A percentile compares a stretch with the other conserved stretches of the same genome.
Conservation (phyloP, 2,113 vertebrate species). For the Sorex araneus region DNA sequence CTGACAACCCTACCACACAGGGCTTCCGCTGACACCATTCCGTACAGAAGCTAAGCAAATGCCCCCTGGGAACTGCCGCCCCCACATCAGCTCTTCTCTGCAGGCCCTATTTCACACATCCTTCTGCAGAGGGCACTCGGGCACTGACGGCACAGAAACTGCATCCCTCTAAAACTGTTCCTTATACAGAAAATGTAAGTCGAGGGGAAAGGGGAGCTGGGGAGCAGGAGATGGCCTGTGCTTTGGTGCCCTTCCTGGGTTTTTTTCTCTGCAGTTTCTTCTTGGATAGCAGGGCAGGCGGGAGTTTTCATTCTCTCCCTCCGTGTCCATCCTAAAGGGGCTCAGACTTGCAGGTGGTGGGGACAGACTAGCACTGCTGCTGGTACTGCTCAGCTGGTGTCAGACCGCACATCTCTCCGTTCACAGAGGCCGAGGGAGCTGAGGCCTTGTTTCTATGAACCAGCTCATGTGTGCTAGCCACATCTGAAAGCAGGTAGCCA, state of each 20-base stretch:
- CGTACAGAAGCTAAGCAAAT: slow-evolving; percentile 25
- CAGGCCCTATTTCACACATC: slow-evolving; percentile 1
- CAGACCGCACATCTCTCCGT: not conserved
- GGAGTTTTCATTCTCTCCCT: slow-evolving; percentile 30
- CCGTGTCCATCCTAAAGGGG: not conserved
- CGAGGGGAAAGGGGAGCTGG: slow-evolving; percentile 29
- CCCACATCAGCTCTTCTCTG: not conserved
- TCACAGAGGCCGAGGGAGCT: not conserved
- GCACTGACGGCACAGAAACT: slow-evolving; percentile 49
- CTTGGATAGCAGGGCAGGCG: not conserved
- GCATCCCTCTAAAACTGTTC: not conserved
- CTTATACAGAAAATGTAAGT: slow-evolving; percentile 42
- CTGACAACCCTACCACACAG: no score
- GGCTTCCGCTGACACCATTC: not conserved
- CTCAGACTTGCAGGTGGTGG: not conserved
- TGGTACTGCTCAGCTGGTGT: not conserved
- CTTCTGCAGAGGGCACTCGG: slow-evolving; percentile 67
- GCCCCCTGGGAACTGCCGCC: not conserved
- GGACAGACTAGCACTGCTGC: not conserved
- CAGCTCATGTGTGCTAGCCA: not conserved
- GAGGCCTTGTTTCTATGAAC: not conserved
- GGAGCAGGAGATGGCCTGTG: not conserved
- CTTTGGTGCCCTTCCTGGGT: not conserved
- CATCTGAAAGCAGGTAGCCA: not conserved
- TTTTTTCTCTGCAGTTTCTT: not conserved